phyloP scores from a whole-genome alignment of 2,797 vertebrate species.

The Enteromius argenteus region DNA sequence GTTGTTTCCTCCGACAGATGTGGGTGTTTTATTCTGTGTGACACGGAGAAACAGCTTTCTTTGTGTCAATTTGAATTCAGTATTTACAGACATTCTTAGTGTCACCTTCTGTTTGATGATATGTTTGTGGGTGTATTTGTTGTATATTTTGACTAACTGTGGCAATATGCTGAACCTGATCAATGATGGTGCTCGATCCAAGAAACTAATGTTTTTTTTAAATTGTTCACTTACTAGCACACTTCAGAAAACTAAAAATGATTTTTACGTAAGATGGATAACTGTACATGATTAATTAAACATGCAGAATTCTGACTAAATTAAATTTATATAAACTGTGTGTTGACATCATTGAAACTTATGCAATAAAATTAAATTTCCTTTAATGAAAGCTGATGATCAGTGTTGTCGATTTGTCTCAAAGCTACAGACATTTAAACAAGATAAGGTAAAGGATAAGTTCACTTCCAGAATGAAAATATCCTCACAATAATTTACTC shows the following conservation, averaged over 20 bases:
- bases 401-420: neutral
- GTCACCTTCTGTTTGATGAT: neutral
- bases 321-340: neutral
- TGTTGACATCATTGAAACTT: conserved; percentile 19
- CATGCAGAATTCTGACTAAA: conserved; percentile 15
- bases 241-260: conserved; percentile 4
- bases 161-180: conserved; percentile 40
- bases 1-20: conserved; percentile 14
- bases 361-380: conserved; percentile 46
- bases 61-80: neutral
- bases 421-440: neutral
- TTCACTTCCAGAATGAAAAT: neutral
- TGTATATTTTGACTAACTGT: conserved; percentile 36
- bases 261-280: neutral
- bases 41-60: conserved; percentile 9
- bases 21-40: conserved; percentile 14
- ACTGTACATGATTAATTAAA: neutral
- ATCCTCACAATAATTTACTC: neutral
- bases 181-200: conserved; percentile 54
- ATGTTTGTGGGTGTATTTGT: conserved; percentile 32
- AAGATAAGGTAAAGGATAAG: neutral
- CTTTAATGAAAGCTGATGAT: conserved; percentile 18
- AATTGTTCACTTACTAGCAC: neutral
- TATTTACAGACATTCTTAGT: conserved; percentile 32
- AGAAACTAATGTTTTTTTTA: conserved; percentile 18